Evolutionary conservation across 2,888 invertebrate species (phyloP).

Genomic region (Leptura quadrifasciata): DNA sequence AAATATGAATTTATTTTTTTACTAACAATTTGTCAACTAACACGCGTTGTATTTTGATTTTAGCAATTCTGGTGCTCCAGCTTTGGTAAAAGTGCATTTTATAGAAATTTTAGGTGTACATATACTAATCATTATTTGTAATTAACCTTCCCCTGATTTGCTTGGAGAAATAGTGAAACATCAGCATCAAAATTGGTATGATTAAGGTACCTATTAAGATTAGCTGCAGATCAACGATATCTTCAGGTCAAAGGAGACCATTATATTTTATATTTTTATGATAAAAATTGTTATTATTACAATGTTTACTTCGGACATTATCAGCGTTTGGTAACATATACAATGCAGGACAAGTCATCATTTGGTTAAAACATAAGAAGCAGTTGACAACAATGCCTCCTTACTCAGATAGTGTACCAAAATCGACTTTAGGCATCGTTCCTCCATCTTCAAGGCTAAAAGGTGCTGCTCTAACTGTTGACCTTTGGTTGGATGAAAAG

Average conservation of each 20-base stretch:
- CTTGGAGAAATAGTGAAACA: neutral
- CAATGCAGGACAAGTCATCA: neutral
- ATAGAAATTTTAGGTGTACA: too few relatives aligned
- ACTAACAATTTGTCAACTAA: too few relatives aligned
- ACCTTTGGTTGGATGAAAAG: slow-evolving; percentile 80
- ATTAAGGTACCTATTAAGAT: too few relatives aligned
- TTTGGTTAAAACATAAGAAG: neutral
- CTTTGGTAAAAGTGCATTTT: too few relatives aligned
- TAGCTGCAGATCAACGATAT: neutral
- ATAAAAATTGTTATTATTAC: slow-evolving; percentile 1
- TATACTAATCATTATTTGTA: too few relatives aligned
- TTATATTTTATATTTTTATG: slow-evolving; percentile 11
- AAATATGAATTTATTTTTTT: too few relatives aligned
- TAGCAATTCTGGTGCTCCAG: too few relatives aligned
- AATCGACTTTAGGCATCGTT: slow-evolving; percentile 61
- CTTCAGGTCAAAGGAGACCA: slow-evolving; percentile 45
- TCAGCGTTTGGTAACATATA: neutral
- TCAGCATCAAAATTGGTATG: neutral
- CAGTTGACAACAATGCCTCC: slow-evolving; percentile 42
- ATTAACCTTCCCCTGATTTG: neutral
- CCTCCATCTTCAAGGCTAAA: slow-evolving; percentile 54
- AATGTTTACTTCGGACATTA: neutral
- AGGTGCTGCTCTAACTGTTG: slow-evolving; percentile 53
- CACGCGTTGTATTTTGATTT: too few relatives aligned
- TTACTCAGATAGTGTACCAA: slow-evolving; percentile 45